A percentile compares a stretch with the other conserved stretches of the same genome.
phyloP scores from a whole-genome alignment of 2,888 invertebrate species.

The Ferdinandea cuprea region DNA sequence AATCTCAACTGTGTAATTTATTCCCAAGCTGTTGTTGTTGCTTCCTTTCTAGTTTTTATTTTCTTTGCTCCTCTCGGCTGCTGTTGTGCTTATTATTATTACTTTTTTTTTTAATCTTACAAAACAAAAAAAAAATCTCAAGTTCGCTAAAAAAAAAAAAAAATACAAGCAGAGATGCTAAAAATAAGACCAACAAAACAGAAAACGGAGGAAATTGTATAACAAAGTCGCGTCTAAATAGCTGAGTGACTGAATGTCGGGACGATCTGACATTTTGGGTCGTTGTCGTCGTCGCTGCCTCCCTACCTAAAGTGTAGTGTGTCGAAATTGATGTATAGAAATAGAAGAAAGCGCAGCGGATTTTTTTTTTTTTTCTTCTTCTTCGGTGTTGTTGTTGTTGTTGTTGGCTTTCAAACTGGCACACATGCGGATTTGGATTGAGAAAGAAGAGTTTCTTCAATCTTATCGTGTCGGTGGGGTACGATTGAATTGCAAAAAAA shows the following conservation, averaged over 20 bases:
- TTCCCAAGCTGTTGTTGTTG: slow-evolving; percentile 65
- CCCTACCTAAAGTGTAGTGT: not conserved
- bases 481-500: slow-evolving; percentile 6
- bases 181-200: slow-evolving; percentile 67
- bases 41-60: slow-evolving; percentile 2
- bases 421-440: not conserved
- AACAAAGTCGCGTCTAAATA: slow-evolving; percentile 49
- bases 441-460: not conserved
- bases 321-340: slow-evolving; percentile 45
- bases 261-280: slow-evolving; percentile 60
- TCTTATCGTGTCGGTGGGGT: too few species aligned
- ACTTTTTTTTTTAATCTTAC: slow-evolving; percentile 27
- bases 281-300: slow-evolving; percentile 9
- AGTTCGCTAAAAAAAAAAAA: slow-evolving; percentile 60
- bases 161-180: slow-evolving; percentile 61
- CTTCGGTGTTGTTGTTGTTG: too few species aligned
- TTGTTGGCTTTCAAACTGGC: not conserved
- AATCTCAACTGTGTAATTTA: slow-evolving; percentile 73
- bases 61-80: slow-evolving; percentile 9
- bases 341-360: slow-evolving; percentile 30
- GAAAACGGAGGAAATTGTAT: slow-evolving; percentile 16
- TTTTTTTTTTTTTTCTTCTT: not conserved
- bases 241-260: slow-evolving; percentile 61
- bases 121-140: slow-evolving; percentile 73
- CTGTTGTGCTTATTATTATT: slow-evolving; percentile 31